Percentiles rank a stretch among this genome's conserved stretches.
Conservation (phyloP, 1,140 invertebrate species). For the Hyles euphorbiae region DNA sequence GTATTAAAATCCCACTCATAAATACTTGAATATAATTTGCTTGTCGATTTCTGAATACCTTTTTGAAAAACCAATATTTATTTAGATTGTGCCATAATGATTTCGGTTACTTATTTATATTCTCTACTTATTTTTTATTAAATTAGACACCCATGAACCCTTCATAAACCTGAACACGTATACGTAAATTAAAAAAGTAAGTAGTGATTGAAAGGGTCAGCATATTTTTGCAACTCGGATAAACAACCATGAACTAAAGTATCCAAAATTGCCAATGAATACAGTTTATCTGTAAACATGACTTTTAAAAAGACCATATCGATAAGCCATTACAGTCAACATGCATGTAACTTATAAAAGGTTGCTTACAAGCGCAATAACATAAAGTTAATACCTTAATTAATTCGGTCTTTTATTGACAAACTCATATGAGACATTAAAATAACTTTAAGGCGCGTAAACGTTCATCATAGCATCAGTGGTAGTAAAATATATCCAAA, state of each 20-base stretch:
- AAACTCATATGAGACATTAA: constrained; percentile 43
- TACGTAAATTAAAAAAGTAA: too few species aligned
- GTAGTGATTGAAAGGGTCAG: too few species aligned
- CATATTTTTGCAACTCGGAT: too few species aligned
- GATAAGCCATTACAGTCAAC: too few species aligned
- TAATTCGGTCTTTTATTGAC: constrained; percentile 35
- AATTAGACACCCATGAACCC: too few species aligned
- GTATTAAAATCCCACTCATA: constrained; percentile 24
- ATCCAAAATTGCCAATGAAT: too few species aligned
- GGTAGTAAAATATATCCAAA: constrained; percentile 63
- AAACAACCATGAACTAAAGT: too few species aligned
- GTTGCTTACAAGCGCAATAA: constrained; percentile 8
- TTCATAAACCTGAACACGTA: too few species aligned
- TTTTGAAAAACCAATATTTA: not conserved
- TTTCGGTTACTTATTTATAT: not conserved
- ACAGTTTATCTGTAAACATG: too few species aligned
- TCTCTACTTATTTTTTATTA: not conserved
- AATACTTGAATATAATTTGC: constrained; percentile 31
- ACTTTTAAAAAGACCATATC: too few species aligned
- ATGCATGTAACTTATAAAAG: not conserved
- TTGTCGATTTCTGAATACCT: constrained; percentile 1
- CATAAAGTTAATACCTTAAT: constrained; percentile 32
- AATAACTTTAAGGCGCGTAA: constrained; percentile 44
- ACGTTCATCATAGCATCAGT: constrained; percentile 62
- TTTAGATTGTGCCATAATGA: not conserved